Conservation (phyloP, 1,140 invertebrate genomes). For the Drosophila nigrodunni region DNA sequence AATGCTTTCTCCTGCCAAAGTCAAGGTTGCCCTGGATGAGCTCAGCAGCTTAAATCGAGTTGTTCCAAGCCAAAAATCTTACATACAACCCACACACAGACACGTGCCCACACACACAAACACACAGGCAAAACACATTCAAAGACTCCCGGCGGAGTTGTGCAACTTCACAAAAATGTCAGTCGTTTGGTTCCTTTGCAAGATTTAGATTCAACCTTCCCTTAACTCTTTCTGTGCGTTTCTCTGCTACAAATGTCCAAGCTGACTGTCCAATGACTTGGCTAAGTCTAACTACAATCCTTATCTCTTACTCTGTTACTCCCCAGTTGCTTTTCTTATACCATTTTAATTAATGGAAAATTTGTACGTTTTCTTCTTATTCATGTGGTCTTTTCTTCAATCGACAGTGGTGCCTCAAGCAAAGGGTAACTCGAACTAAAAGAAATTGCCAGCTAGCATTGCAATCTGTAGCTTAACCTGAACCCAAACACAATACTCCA, state of each 20-base stretch:
- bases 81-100: conserved; percentile 3
- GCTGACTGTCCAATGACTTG: conserved; percentile 38
- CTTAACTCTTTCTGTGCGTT: background rate
- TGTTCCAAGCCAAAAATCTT: conserved; percentile 34
- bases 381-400: conserved; percentile 64
- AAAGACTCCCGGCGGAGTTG: conserved; percentile 68
- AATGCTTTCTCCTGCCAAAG: conserved; percentile 47
- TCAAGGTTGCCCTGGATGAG: conserved; percentile 69
- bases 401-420: conserved; percentile 31
- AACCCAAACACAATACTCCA: conserved; percentile 2
- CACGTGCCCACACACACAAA: background rate
- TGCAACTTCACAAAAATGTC: conserved; percentile 69
- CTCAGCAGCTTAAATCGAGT: conserved; percentile 41
- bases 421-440: conserved; percentile 60
- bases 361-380: conserved; percentile 69
- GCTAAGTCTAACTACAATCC: conserved; percentile 25
- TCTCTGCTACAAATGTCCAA: background rate
- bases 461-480: conserved; percentile 27
- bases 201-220: conserved; percentile 23
- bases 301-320: background rate
- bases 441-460: conserved; percentile 35
- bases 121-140: background rate
- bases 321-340: conserved; percentile 53
- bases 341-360: conserved; percentile 76
- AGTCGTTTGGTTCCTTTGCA: conserved; percentile 33